These are phyloP conservation scores for Mastomys coucha DNA, from an alignment of 2,113 vertebrate genomes.

Conservation along the genomic window DNA sequence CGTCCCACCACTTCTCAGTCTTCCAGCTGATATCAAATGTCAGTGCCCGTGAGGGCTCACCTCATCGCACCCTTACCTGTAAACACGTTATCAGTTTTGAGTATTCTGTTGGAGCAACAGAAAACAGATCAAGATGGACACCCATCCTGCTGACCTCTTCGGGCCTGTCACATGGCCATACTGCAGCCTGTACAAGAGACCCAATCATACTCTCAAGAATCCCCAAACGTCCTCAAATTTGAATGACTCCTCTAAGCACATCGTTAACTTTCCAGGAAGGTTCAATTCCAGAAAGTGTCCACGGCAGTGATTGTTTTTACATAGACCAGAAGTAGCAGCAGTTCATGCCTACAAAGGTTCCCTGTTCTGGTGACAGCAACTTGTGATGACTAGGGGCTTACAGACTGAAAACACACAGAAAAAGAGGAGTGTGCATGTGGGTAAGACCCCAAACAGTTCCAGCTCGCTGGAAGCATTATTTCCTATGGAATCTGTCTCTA, in stretches of 20 bases:
- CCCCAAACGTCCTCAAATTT: background rate
- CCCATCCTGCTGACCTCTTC: no score
- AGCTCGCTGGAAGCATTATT: background rate
- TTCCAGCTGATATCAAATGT: background rate
- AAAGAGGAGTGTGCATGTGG: background rate
- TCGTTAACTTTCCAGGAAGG: slow-evolving; percentile 39
- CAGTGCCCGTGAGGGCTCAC: background rate
- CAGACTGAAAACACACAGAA: background rate
- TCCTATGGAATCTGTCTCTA: background rate
- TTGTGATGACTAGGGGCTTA: background rate
- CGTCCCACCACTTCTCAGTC: background rate
- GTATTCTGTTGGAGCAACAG: background rate
- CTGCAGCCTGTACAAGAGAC: no score
- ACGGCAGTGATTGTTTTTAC: background rate
- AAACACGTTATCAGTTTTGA: background rate
- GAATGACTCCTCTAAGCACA: background rate
- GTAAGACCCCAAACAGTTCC: no score
- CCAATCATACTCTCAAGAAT: background rate
- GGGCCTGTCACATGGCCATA: rapidly evolving
- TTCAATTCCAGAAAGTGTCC: background rate
- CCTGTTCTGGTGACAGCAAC: background rate
- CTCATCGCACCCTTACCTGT: background rate
- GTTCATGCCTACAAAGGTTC: background rate
- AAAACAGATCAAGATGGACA: background rate
- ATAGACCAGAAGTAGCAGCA: background rate